Evolutionary conservation across 1,140 invertebrate species (phyloP), one percentile per base, ranked within the genome.

Genomic region (Lanistes nyassanus): DNA sequence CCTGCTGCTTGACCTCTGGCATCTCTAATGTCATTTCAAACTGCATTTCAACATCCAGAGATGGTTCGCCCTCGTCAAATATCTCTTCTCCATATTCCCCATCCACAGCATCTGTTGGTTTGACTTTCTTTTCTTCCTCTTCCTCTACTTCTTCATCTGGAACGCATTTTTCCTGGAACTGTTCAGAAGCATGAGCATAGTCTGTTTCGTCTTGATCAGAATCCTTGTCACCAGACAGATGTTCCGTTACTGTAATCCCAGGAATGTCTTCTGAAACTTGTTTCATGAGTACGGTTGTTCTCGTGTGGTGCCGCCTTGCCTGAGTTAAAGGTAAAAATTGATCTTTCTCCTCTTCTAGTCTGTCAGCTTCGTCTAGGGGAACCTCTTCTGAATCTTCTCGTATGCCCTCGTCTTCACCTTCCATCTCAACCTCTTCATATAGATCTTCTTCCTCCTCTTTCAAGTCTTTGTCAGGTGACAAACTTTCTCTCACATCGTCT

Each of bases 241-340:
- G 92, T 82, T 93, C 91, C 4, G 93, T 94, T 21, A 94, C 91
- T 81, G 91, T 93, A 70, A 94, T 94, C 82, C 93, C 92, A 31
- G 93, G 93, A 80, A 94, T 92, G 66, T 90, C 88, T 66, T 90
- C 90, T 70, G 90, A 90, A 75, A 89, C 90, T 68, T 88, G 85
- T 68, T 82, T 83, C 29, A 81, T 76, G 2, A 85, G 60, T 26
- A 76, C 53, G n/a, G 71, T 71, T n/a, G 74, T 74, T 68, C 53
- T 67, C 64, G 42, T 66, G 13, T 70, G 74, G 37, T 69, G 31
- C 31, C 47, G 66, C 51, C 19, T 77, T n/a, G 26, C 5, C 58
- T 37, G 37, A 62, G 39, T 31, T 39, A 66, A 36, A 16, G 64
- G 64, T n/a, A 53, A 9, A 42, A 74, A 5, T 29, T 53, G 42